Percentiles rank a stretch among this genome's conserved stretches.
These are phyloP conservation scores for Rana temporaria DNA, from an alignment of 2,113 vertebrate species.

Conservation along the genomic window DNA sequence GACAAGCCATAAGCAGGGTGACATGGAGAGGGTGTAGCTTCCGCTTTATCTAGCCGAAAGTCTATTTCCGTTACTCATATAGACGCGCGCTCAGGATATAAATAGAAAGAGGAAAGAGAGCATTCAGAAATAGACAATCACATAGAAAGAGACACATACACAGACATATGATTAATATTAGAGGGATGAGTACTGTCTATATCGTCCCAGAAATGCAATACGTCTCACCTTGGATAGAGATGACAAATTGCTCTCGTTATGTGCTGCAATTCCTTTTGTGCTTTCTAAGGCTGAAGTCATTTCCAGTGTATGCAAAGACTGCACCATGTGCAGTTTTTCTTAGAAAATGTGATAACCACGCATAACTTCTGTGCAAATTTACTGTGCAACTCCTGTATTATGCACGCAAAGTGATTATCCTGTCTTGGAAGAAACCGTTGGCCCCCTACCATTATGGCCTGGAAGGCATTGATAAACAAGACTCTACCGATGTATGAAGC, in stretches of 20 bases:
- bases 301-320: too few species aligned
- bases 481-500: too few species aligned
- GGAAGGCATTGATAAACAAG: too few species aligned
- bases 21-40: not conserved
- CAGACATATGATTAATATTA: constrained; percentile 18
- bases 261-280: not conserved
- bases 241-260: constrained; percentile 6
- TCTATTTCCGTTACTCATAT: constrained; percentile 43
- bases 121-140: constrained; percentile 27
- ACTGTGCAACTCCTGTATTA: too few species aligned
- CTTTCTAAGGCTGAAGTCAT: too few species aligned
- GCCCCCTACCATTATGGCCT: too few species aligned
- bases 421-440: too few species aligned
- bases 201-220: not conserved
- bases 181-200: not conserved
- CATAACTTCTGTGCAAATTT: too few species aligned
- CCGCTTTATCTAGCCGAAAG: constrained; percentile 28
- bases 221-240: not conserved
- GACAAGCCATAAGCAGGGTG: not conserved
- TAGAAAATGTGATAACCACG: too few species aligned
- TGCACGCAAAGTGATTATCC: too few species aligned
- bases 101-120: constrained; percentile 45
- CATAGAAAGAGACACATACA: not conserved
- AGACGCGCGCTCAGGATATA: constrained; percentile 27
- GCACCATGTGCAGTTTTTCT: too few species aligned